phyloP scores from a whole-genome alignment of 2,888 invertebrate genomes.

The Tetrapedia diversipes region DNA sequence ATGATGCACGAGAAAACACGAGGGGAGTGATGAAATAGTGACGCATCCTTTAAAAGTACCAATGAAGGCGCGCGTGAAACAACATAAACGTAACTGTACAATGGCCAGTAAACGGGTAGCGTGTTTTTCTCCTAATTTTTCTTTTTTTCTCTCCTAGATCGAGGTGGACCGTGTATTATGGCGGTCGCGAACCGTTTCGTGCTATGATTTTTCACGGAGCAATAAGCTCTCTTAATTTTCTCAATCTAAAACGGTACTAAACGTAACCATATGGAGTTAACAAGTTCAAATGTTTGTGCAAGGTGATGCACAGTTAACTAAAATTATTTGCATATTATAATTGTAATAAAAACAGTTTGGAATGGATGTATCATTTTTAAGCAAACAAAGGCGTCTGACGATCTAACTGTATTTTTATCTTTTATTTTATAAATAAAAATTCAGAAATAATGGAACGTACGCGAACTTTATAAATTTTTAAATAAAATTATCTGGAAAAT shows the following conservation, averaged over 20 bases:
- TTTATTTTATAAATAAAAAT: no score
- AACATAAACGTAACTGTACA: conserved; percentile 20
- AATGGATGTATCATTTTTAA: background rate
- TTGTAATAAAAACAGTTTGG: background rate
- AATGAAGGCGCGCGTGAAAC: conserved; percentile 10
- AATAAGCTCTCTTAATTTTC: background rate
- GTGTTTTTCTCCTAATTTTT: background rate
- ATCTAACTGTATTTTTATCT: no score
- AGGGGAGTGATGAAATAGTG: conserved; percentile 17
- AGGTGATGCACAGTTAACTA: no score
- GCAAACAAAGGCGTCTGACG: no score
- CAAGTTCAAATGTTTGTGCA: background rate
- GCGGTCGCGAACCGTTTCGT: background rate
- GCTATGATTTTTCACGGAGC: background rate
- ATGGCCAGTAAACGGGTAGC: background rate
- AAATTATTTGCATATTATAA: background rate
- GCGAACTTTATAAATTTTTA: no score
- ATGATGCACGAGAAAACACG: background rate
- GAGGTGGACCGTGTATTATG: background rate
- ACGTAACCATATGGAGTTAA: no score
- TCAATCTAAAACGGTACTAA: background rate
- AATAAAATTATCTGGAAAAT: no score
- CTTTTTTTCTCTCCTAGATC: background rate
- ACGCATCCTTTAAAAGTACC: conserved; percentile 15
- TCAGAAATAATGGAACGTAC: no score